Percentiles rank a stretch among this genome's conserved stretches.
Evolutionary conservation across 2,113 vertebrate genomes (phyloP).

Genomic region (Tyto alba): DNA sequence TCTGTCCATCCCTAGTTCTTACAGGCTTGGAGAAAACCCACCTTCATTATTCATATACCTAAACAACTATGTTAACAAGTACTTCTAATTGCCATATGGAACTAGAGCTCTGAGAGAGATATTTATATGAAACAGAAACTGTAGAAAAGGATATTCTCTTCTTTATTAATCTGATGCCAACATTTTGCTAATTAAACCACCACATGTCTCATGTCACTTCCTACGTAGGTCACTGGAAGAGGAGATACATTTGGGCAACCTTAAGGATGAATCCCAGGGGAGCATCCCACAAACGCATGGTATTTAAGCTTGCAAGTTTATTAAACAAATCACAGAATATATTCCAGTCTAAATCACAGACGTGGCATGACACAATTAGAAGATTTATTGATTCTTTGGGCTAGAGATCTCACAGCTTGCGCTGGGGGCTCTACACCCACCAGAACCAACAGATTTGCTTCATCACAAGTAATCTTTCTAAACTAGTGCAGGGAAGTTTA

Average conservation of each 20-base stretch:
- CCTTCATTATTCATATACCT: conserved; percentile 57
- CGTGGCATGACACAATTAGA: conserved; percentile 71
- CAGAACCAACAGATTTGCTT: conserved; percentile 63
- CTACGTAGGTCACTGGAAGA: conserved; percentile 62
- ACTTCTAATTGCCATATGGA: conserved; percentile 74
- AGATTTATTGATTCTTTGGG: conserved; percentile 75
- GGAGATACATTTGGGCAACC: conserved; percentile 51
- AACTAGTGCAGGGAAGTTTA: conserved; percentile 43
- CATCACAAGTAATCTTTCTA: conserved; percentile 49
- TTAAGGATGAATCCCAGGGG: conserved; percentile 64
- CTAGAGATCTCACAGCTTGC: conserved; percentile 70
- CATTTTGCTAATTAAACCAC: conserved; percentile 64
- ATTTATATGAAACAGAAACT: conserved; percentile 71
- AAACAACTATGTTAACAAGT: conserved; percentile 62
- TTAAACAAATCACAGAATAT: conserved; percentile 67
- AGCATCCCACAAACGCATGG: conserved; percentile 63
- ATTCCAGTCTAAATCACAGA: conserved; percentile 63
- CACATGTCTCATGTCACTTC: conserved; percentile 64
- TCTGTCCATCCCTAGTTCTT: not conserved
- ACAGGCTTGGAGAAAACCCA: conserved; percentile 33
- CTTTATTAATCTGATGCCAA: conserved; percentile 68
- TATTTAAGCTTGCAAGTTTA: conserved; percentile 69
- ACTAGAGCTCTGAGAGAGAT: conserved; percentile 57
- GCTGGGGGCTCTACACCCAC: conserved; percentile 63
- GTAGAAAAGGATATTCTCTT: conserved; percentile 66